Conservation (phyloP, 53 echinoderm and acorn worm genomes). For the Glandiceps talaboti region DNA sequence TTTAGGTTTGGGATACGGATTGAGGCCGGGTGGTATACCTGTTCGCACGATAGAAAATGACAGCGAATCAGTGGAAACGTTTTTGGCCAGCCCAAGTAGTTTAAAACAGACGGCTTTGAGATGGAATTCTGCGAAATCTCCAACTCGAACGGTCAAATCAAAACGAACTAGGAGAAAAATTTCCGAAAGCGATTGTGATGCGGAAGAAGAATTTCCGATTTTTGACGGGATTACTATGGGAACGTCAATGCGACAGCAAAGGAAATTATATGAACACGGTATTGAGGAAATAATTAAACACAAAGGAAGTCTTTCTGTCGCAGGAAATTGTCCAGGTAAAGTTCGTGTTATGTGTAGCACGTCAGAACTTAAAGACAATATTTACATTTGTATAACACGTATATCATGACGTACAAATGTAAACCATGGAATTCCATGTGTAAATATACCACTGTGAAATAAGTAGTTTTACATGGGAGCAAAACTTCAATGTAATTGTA, state of each 20-base stretch:
- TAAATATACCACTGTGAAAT: too few species aligned
- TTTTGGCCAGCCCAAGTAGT: background rate
- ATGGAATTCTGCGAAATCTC: background rate
- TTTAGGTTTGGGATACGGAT: constrained; percentile 50
- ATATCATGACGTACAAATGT: too few species aligned
- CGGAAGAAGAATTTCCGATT: constrained; percentile 22
- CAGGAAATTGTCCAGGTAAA: too few species aligned
- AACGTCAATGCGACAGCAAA: constrained; percentile 44
- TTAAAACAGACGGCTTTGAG: background rate
- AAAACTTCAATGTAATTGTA: too few species aligned
- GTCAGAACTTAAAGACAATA: too few species aligned
- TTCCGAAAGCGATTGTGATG: background rate
- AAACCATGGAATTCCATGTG: too few species aligned
- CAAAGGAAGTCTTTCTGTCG: constrained; percentile 10
- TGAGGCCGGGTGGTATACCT: constrained; percentile 48
- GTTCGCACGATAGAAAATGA: background rate
- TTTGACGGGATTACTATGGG: constrained; percentile 40
- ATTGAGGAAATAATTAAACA: constrained; percentile 20
- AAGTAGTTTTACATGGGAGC: too few species aligned
- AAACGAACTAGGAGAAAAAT: background rate
- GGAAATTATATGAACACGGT: constrained; percentile 23
- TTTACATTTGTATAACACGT: too few species aligned
- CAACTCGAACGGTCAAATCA: background rate
- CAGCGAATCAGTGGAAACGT: background rate
- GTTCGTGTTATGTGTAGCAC: too few species aligned